Conservation (phyloP, 2,888 invertebrate genomes). For the Eristalinus aeneus region DNA sequence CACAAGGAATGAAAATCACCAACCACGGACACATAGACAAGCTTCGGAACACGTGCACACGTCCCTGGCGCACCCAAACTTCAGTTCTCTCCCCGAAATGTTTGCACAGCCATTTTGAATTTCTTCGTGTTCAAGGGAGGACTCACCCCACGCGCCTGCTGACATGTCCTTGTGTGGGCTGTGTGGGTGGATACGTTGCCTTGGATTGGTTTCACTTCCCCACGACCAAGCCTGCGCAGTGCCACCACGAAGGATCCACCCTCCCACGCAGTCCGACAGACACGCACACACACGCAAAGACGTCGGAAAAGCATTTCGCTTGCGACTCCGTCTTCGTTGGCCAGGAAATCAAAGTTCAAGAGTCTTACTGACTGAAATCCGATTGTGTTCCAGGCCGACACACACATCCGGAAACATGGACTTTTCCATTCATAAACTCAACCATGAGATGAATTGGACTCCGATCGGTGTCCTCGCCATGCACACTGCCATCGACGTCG, state of each 20-base stretch:
- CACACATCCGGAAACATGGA: conserved; percentile 51
- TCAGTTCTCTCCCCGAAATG: conserved; percentile 72
- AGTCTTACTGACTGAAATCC: conserved; percentile 42
- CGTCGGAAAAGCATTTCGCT: not conserved
- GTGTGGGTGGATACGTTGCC: not conserved
- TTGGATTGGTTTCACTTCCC: not conserved
- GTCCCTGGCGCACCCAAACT: not conserved
- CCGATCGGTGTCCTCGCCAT: not conserved
- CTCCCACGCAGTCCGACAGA: not conserved
- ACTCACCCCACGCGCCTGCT: conserved; percentile 46
- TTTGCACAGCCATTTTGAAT: conserved; percentile 80
- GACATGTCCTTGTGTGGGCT: conserved; percentile 3
- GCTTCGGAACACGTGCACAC: not conserved
- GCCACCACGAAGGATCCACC: conserved; percentile 48
- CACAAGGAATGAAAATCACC: not conserved
- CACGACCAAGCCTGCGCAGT: conserved; percentile 47
- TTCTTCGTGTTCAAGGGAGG: conserved; percentile 17
- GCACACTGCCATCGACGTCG: not conserved
- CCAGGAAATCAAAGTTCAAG: conserved; percentile 30
- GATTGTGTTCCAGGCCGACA: conserved; percentile 29
- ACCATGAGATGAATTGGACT: conserved; percentile 39
- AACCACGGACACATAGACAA: not conserved
- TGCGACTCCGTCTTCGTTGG: not conserved
- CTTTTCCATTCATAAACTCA: conserved; percentile 61
- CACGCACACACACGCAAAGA: not conserved